Evolutionary conservation across 2,888 invertebrate genomes (phyloP), one percentile per base, ranked within the genome.

Genomic region (Melangyna quadrimaculata): DNA sequence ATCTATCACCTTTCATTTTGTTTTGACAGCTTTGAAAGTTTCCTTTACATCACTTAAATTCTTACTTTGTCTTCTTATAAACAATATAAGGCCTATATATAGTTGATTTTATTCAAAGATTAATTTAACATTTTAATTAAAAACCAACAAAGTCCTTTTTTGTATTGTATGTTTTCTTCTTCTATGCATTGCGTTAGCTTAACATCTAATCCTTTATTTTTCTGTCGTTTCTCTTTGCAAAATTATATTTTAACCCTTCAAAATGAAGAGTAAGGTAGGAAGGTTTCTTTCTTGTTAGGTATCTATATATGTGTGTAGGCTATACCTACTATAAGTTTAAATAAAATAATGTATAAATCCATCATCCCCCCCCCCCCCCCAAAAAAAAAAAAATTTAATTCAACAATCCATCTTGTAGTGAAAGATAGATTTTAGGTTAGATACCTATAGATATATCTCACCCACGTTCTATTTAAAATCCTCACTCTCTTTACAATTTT

Each of bases 71-170:
- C 29, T n/a, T n/a, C 45, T 65, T 65, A 9, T 14, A 65, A 17
- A 65, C 65, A 65, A 51, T 67, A 65, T n/a, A n/a, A n/a, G 70
- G 63, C 79, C 70, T 35, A n/a, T n/a, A n/a, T n/a, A n/a, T n/a
- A 65, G 19, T 65, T 48, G 45, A 79, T 79, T 83, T 61, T 74
- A 24, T 43, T 84, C 40, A 35, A 27, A 79, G 80, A 69, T 80
- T 72, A 72, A 77, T 80, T 86, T 77, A 79, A 75, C 72, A 86
- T 86, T 80, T 86, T 86, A 86, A 86, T 86, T 86, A 86, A 86
- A 84, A 86, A 80, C 72, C 80, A 86, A 86, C 84, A 86, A 75
- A 65, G 43, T 45, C 40, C 74, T 55, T 40, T 48, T 65, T 61
- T 37, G n/a, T n/a, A n/a, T n/a, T n/a, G n/a, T n/a, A n/a, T n/a